Conservation (phyloP, 2,113 vertebrate species). For the Leucosticte australis region DNA sequence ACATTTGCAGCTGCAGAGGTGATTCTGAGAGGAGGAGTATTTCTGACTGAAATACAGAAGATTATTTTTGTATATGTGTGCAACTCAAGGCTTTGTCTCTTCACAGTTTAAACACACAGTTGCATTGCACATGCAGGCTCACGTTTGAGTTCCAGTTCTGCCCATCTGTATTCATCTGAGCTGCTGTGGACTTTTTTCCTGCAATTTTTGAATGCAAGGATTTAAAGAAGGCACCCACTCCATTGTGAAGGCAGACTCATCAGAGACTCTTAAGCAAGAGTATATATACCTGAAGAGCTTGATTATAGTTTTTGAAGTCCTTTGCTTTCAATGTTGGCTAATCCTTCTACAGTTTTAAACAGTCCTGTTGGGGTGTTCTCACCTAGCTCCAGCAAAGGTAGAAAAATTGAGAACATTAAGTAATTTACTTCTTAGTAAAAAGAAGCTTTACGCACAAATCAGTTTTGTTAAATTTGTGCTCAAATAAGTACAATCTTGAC, state of each 20-base stretch:
- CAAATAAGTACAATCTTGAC: background rate
- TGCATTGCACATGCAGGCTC: background rate
- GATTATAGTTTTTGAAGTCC: background rate
- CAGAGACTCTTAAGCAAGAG: background rate
- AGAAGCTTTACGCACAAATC: background rate
- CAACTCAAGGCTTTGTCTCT: background rate
- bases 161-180: background rate
- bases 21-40: background rate
- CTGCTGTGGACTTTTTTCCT: background rate
- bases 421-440: background rate
- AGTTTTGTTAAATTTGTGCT: background rate
- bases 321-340: background rate
- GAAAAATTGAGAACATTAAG: background rate
- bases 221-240: background rate
- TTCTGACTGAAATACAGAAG: background rate
- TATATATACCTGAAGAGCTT: background rate
- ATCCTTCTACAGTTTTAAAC: background rate
- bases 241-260: background rate
- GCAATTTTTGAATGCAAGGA: background rate
- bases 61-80: background rate
- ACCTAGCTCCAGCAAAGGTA: background rate
- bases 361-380: background rate
- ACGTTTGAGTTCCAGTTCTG: background rate
- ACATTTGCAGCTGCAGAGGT: background rate
- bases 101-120: background rate